These are phyloP conservation scores for Ardeotis arabs DNA, from an alignment of 2,113 vertebrate species.

Conservation along the genomic window DNA sequence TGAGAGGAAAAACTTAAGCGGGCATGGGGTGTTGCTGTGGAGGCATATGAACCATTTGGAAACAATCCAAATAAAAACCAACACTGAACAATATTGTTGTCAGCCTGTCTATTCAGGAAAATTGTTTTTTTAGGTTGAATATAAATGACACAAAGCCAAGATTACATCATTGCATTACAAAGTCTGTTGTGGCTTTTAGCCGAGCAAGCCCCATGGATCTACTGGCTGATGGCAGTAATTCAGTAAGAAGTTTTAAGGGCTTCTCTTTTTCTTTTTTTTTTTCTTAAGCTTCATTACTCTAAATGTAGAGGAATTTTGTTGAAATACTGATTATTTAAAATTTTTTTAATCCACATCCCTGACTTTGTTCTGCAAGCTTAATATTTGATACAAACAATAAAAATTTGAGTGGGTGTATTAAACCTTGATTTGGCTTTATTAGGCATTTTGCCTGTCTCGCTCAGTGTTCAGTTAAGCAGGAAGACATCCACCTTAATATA, in stretches of 20 bases:
- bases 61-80: slow-evolving; percentile 86
- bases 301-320: slow-evolving; percentile 55
- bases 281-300: not conserved
- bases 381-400: slow-evolving; percentile 45
- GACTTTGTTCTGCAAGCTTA: slow-evolving; percentile 33
- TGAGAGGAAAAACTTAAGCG: slow-evolving; percentile 67
- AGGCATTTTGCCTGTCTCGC: slow-evolving; percentile 38
- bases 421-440: slow-evolving; percentile 65
- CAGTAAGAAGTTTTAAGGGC: slow-evolving; percentile 73
- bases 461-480: slow-evolving; percentile 47
- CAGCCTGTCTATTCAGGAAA: slow-evolving; percentile 86
- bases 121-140: slow-evolving; percentile 82
- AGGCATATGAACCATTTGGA: slow-evolving; percentile 88
- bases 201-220: slow-evolving; percentile 78
- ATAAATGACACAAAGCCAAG: slow-evolving; percentile 88
- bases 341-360: not conserved
- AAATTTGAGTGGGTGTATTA: slow-evolving; percentile 27
- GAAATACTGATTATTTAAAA: not conserved
- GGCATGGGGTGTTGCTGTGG: slow-evolving; percentile 80
- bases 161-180: slow-evolving; percentile 90
- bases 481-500: slow-evolving; percentile 48
- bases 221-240: slow-evolving; percentile 75
- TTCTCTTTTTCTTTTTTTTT: not conserved
- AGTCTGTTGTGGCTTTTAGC: slow-evolving; percentile 85
- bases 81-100: slow-evolving; percentile 88